phyloP scores from a whole-genome alignment of 37 sponge, comb jelly and placozoan genomes.

The Crambe crambe region DNA sequence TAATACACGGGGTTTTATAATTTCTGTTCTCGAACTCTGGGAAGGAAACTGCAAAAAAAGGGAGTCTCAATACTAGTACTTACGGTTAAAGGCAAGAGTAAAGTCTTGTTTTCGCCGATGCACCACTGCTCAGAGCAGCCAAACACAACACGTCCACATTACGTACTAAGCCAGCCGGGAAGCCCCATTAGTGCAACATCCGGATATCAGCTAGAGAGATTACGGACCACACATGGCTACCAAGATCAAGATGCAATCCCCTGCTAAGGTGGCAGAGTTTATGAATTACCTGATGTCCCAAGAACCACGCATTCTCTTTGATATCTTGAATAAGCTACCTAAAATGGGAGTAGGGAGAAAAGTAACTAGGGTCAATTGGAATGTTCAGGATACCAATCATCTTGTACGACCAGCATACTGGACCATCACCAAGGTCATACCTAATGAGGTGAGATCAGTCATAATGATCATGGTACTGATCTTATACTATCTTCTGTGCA shows the following conservation, averaged over 20 bases:
- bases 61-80: too few species aligned
- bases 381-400: neutral
- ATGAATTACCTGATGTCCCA: conserved; percentile 16
- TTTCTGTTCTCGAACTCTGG: too few species aligned
- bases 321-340: conserved; percentile 34
- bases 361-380: conserved; percentile 44
- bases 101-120: too few species aligned
- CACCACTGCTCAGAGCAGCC: too few species aligned
- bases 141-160: too few species aligned
- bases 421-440: conserved; percentile 55
- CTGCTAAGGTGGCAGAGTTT: neutral
- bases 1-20: too few species aligned
- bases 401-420: conserved; percentile 20
- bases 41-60: too few species aligned
- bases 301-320: conserved; percentile 40
- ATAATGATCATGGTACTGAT: neutral
- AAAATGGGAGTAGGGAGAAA: conserved; percentile 50
- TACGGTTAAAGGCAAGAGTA: too few species aligned
- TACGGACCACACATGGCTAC: neutral
- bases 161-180: too few species aligned
- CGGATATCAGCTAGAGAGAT: neutral
- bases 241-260: neutral
- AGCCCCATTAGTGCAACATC: too few species aligned
- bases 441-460: neutral
- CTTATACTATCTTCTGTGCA: neutral